These are phyloP conservation scores for Periophthalmodon schlosseri DNA, from an alignment of 2,113 vertebrate genomes.

Conservation along the genomic window DNA sequence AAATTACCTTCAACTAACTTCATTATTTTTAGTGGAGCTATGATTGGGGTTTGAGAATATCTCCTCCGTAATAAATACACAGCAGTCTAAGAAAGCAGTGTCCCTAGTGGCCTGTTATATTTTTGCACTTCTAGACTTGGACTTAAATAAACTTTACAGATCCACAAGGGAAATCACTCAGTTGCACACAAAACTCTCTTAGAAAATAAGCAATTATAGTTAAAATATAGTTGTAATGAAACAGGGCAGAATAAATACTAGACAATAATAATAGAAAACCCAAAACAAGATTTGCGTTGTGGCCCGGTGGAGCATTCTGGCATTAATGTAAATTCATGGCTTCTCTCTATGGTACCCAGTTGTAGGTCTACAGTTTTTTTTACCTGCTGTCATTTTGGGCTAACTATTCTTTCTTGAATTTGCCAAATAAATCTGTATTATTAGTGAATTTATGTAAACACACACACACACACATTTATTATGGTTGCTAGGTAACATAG, in stretches of 20 bases:
- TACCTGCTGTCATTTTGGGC: not conserved
- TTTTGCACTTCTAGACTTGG: not conserved
- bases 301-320: not conserved
- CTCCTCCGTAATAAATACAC: not conserved
- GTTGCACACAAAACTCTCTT: not conserved
- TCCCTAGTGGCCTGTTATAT: slow-evolving; percentile 5
- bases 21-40: not conserved
- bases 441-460: too few species aligned
- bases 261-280: slow-evolving; percentile 4
- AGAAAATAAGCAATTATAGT: slow-evolving; percentile 9
- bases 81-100: not conserved
- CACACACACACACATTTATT: too few species aligned
- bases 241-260: not conserved
- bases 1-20: not conserved
- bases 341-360: not conserved
- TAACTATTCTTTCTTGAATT: too few species aligned
- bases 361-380: not conserved
- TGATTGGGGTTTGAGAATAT: not conserved
- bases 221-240: slow-evolving; percentile 7
- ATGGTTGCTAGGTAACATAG: too few species aligned
- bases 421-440: too few species aligned
- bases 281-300: not conserved
- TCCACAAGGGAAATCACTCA: not conserved
- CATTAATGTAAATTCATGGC: not conserved
- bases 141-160: slow-evolving; percentile 3